Conservation (phyloP, 2,797 vertebrate genomes). For the Periparus ater region DNA sequence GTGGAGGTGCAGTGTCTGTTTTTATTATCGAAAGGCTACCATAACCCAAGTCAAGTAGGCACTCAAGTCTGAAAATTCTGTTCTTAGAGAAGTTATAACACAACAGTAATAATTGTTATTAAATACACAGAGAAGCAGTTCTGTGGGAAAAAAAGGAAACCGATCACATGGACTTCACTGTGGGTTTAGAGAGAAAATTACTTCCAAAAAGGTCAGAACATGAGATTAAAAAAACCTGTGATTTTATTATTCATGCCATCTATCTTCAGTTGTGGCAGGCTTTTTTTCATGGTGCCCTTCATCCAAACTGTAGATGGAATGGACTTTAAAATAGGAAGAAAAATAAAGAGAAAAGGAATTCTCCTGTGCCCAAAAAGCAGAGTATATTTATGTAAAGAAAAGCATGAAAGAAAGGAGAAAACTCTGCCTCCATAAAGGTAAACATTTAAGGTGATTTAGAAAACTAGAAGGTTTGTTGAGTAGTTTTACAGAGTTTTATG, state of each 20-base stretch:
- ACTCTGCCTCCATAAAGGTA: neutral
- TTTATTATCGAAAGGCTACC: neutral
- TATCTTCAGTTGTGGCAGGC: neutral
- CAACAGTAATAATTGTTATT: constrained; percentile 29
- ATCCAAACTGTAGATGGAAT: neutral
- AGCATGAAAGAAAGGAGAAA: neutral
- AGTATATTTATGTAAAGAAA: neutral
- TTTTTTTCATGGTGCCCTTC: neutral
- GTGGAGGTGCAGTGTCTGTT: neutral
- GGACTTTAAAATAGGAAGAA: neutral
- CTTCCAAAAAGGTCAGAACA: constrained; percentile 41
- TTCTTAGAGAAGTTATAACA: neutral
- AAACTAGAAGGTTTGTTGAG: neutral
- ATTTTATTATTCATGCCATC: constrained; percentile 31
- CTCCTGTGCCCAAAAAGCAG: neutral
- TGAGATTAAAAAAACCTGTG: neutral
- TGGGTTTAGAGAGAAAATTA: constrained; percentile 25
- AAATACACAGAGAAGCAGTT: neutral
- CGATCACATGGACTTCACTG: neutral
- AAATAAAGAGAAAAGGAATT: neutral
- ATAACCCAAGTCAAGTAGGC: neutral
- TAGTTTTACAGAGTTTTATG: neutral
- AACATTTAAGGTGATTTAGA: neutral
- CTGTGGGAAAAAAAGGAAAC: neutral
- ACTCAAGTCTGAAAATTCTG: neutral